Percentiles rank a stretch among this genome's conserved stretches.
Evolutionary conservation across 2,888 invertebrate species (phyloP).

Genomic region (Himalopsyche tibetana): DNA sequence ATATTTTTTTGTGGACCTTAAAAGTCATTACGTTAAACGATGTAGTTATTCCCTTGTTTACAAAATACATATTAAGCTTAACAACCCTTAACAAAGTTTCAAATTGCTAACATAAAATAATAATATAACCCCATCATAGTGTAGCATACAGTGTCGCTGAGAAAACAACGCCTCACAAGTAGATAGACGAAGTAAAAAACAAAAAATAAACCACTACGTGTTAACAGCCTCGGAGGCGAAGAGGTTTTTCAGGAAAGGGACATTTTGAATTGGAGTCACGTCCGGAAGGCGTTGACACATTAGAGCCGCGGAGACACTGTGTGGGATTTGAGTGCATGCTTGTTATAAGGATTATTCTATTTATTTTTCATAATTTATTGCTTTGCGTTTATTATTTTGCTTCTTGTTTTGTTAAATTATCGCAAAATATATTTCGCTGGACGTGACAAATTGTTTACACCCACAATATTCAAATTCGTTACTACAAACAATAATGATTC

Average conservation of each 20-base stretch:
- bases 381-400: not conserved
- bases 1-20: no score
- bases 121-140: conserved; percentile 32
- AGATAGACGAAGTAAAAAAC: conserved; percentile 28
- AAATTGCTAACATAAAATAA: conserved; percentile 31
- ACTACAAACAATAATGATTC: no score
- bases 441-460: no score
- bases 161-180: conserved; percentile 28
- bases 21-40: no score
- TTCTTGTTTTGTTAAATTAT: no score
- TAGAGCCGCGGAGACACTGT: conserved; percentile 42
- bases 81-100: conserved; percentile 13
- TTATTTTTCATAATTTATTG: conserved; percentile 34
- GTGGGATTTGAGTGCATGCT: conserved; percentile 42
- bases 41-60: no score
- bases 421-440: no score
- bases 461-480: no score
- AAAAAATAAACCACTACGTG: conserved; percentile 38
- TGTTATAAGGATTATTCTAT: conserved; percentile 36
- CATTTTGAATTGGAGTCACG: conserved; percentile 35
- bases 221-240: conserved; percentile 37
- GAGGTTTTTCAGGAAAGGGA: conserved; percentile 38
- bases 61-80: not conserved
- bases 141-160: not conserved
- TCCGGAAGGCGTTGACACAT: conserved; percentile 35